Conservation (phyloP, 2,113 vertebrate genomes). For the Perca fluviatilis region DNA sequence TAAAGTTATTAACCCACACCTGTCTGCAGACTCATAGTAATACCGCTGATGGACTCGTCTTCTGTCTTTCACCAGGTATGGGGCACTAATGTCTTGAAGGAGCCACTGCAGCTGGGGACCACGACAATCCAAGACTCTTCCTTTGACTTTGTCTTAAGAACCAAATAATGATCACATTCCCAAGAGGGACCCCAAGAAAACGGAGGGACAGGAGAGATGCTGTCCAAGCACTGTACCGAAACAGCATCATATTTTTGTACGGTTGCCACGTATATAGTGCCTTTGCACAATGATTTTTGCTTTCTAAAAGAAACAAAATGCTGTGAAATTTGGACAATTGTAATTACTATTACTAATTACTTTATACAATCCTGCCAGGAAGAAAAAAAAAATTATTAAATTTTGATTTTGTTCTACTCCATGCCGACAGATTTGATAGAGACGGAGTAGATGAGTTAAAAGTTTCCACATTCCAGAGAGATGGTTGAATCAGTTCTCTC, state of each 20-base stretch:
- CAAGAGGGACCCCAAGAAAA: conserved; percentile 52
- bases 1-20: conserved; percentile 9
- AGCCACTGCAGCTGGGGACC: conserved; percentile 82
- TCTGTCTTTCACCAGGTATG: conserved; percentile 72
- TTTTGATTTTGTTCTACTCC: conserved; percentile 44
- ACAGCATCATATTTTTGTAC: conserved; percentile 79
- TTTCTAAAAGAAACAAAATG: conserved; percentile 84
- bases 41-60: conserved; percentile 18
- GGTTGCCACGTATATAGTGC: conserved; percentile 85
- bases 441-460: conserved; percentile 45
- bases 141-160: conserved; percentile 88
- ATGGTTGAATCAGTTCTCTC: conserved; percentile 64
- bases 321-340: conserved; percentile 91
- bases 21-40: conserved; percentile 11
- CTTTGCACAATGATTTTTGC: conserved; percentile 89
- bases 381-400: conserved; percentile 43
- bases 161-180: conserved; percentile 68
- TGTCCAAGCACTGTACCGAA: conserved; percentile 92
- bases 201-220: conserved; percentile 50
- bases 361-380: conserved; percentile 65
- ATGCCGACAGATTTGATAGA: conserved; percentile 42
- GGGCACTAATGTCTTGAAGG: conserved; percentile 85
- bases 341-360: conserved; percentile 57
- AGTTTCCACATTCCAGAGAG: conserved; percentile 73
- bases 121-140: conserved; percentile 88